Percentiles rank a stretch among this genome's conserved stretches.
phyloP scores from a whole-genome alignment of 2,113 vertebrate genomes.

The Lepisosteus osseus region DNA sequence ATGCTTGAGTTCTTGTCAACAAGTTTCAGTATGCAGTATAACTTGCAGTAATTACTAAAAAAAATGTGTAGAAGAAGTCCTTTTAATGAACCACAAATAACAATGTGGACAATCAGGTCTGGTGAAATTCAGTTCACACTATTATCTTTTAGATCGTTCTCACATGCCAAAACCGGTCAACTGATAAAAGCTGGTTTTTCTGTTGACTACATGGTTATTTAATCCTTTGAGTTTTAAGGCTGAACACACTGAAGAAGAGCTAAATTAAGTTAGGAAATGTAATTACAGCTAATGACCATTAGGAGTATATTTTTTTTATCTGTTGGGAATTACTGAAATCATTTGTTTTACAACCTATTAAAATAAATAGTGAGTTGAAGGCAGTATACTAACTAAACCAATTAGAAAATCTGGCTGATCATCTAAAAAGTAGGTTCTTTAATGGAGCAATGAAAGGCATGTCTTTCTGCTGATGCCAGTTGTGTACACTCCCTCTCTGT shows the following conservation, averaged over 20 bases:
- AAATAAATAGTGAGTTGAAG: conserved; percentile 64
- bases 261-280: conserved; percentile 57
- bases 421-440: conserved; percentile 45
- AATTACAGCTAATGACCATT: conserved; percentile 78
- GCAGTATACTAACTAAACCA: conserved; percentile 69
- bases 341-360: conserved; percentile 74
- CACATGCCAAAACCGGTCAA: conserved; percentile 9
- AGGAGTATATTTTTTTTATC: conserved; percentile 64
- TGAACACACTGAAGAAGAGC: conserved; percentile 32
- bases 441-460: conserved; percentile 57
- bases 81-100: no score
- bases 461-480: conserved; percentile 50
- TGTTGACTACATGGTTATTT: conserved; percentile 25
- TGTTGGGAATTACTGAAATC: conserved; percentile 59
- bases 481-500: not conserved
- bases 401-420: conserved; percentile 50
- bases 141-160: no score
- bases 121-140: no score
- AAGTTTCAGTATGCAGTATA: not conserved
- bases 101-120: no score
- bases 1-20: no score
- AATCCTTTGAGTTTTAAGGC: conserved; percentile 29
- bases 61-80: no score
- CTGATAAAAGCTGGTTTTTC: conserved; percentile 22
- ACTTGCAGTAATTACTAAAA: not conserved